These are phyloP conservation scores for Dissostichus mawsoni DNA, from an alignment of 2,113 vertebrate species.

Conservation along the genomic window DNA sequence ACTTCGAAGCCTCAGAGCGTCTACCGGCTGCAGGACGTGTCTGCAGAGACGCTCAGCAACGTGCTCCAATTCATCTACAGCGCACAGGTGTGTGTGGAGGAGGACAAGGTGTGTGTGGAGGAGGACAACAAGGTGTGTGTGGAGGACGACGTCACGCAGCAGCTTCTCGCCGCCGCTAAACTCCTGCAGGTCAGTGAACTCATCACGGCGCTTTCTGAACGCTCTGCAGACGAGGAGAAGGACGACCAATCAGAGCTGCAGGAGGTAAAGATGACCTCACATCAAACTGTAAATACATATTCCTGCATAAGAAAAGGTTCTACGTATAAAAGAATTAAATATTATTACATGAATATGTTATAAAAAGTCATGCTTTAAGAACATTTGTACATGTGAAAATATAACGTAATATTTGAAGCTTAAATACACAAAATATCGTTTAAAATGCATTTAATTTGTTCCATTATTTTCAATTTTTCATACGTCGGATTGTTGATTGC, in stretches of 20 bases:
- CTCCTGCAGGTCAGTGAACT: slow-evolving; percentile 91
- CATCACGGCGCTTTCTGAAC: slow-evolving; percentile 85
- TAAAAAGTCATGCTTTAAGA: no score
- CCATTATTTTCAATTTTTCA: no score
- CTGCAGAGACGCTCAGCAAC: slow-evolving; percentile 85
- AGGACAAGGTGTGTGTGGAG: slow-evolving; percentile 85
- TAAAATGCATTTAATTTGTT: no score
- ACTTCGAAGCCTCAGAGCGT: slow-evolving; percentile 85
- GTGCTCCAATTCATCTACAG: slow-evolving; percentile 96
- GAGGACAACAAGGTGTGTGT: slow-evolving; percentile 75
- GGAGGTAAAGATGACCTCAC: not conserved
- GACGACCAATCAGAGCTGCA: not conserved
- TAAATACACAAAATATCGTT: no score
- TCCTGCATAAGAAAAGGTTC: no score
- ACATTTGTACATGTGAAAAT: no score
- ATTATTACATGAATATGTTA: no score
- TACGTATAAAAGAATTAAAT: no score
- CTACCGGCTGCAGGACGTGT: slow-evolving; percentile 90
- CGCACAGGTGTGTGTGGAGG: slow-evolving; percentile 87
- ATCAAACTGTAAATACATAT: no score
- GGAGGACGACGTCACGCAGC: slow-evolving; percentile 84
- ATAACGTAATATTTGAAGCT: no score
- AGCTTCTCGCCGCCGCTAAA: slow-evolving; percentile 90
- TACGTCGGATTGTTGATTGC: no score
- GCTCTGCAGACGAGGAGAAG: not conserved